These are phyloP conservation scores for Anser cygnoides DNA, from an alignment of 2,113 vertebrate species.

Conservation along the genomic window DNA sequence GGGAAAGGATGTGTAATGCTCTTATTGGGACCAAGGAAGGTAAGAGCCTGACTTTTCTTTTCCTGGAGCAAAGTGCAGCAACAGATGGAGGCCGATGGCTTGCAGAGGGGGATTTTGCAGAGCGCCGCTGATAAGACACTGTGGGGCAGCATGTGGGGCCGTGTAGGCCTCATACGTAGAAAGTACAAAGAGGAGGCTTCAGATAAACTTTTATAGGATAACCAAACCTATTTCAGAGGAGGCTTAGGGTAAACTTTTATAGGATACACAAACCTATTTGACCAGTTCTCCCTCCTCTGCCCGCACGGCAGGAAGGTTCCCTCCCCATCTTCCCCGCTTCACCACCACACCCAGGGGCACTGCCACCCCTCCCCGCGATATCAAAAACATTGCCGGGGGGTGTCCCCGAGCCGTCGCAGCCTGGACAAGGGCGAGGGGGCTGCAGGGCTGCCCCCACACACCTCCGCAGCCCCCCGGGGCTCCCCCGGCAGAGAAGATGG, in stretches of 20 bases:
- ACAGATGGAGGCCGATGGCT: background rate
- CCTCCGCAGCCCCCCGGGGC: background rate
- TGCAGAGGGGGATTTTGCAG: rapidly evolving
- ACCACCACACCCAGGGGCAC: background rate
- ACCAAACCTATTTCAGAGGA: too few relatives aligned
- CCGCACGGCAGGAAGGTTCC: rapidly evolving
- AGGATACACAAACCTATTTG: background rate
- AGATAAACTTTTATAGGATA: too few relatives aligned
- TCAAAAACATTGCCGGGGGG: background rate
- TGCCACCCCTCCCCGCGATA: background rate
- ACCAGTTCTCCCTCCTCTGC: background rate
- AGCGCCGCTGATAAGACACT: rapidly evolving
- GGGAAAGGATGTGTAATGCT: background rate
- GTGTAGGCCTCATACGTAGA: too few relatives aligned
- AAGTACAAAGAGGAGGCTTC: too few relatives aligned
- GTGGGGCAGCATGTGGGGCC: rapidly evolving
- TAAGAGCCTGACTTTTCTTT: background rate
- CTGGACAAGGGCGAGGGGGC: too few relatives aligned
- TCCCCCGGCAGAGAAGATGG: background rate
- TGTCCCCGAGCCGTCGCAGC: background rate
- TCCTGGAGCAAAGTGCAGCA: too few relatives aligned
- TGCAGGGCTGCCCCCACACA: rapidly evolving
- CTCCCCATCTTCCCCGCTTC: too few relatives aligned
- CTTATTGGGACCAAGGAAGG: background rate
- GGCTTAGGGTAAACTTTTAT: too few relatives aligned